Base-by-base conservation (phyloP, 2,113 vertebrate genomes). In the Corythoichthys intestinalis region DNA sequence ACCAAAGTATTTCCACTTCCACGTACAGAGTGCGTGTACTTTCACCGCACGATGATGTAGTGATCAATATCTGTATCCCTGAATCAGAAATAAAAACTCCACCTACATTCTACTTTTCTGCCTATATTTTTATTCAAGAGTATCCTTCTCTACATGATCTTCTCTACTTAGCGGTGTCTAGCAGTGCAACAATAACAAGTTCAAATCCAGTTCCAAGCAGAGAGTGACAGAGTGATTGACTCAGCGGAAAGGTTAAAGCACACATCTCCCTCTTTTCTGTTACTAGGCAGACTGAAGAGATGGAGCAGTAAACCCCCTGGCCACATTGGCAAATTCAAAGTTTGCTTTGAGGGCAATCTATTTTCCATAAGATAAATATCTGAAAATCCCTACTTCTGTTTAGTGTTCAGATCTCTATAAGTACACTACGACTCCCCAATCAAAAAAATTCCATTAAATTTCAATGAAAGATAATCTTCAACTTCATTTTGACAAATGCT, bases 251-350 rank as follows among this genome's bases (percentile, higher is more conserved):
- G 84, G 83, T 85, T 87, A 83, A 79, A 75, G 72, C 64, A 69
- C 76, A 78, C 80, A 67, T 86, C 71, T 60, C 79, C 76, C 73
- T 83, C 78, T 73, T 65, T 75, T 71, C 76, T 89, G 88, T 91
- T 92, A 91, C 88, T 87, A 90, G 88, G 88, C 86, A 89, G 89
- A 88, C 84, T 86, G 74, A 81, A 3, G 15, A 75, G 72, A 69
- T 47, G 54, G 71, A 86, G 63, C 68, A 65, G 66, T 76, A 4
- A 13, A 69, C 76, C 65, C 77, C 48, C 75, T 75, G 79, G 86
- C 83, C 78, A 79, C 78, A 62, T 72, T 71, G 66, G 69, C 68
- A 74, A 66, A 79, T 82, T 77, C 76, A 83, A 78, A 85, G 83
- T 85, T 81, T 80, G 68, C 77, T 73, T 74, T 82, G 72, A 79